Percentiles rank a stretch among this genome's conserved stretches.
phyloP scores from a whole-genome alignment of 2,888 invertebrate species.

The Autographa pulchrina region DNA sequence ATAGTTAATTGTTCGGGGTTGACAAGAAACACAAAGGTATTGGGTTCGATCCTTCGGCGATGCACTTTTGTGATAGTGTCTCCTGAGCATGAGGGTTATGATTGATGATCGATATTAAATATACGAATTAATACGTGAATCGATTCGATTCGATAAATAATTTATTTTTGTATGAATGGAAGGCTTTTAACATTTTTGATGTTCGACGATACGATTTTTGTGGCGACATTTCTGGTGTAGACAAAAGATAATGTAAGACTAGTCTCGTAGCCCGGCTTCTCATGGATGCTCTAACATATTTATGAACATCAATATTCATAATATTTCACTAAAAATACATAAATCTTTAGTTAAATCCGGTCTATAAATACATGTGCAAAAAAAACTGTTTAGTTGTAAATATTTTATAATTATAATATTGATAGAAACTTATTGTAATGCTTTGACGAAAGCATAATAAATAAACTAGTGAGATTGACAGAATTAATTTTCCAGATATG shows the following conservation, averaged over 20 bases:
- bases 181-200: slow-evolving; percentile 71
- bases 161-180: slow-evolving; percentile 78
- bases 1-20: slow-evolving; percentile 72
- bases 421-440: too few species aligned
- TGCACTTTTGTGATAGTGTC: slow-evolving; percentile 80
- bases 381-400: too few species aligned
- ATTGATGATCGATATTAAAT: slow-evolving; percentile 83
- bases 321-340: background rate
- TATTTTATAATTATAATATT: too few species aligned
- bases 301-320: background rate
- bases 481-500: too few species aligned
- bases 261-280: slow-evolving; percentile 15
- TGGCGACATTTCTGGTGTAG: slow-evolving; percentile 58
- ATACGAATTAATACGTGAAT: slow-evolving; percentile 84
- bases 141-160: slow-evolving; percentile 78
- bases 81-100: slow-evolving; percentile 77
- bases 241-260: slow-evolving; percentile 38
- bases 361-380: too few species aligned
- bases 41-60: slow-evolving; percentile 69
- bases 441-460: too few species aligned
- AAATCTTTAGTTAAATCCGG: background rate
- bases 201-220: slow-evolving; percentile 71
- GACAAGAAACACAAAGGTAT: slow-evolving; percentile 69
- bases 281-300: background rate
- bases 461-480: too few species aligned